These are phyloP conservation scores for Drosophila pruinosa DNA, from an alignment of 1,140 invertebrate genomes.

Conservation along the genomic window DNA sequence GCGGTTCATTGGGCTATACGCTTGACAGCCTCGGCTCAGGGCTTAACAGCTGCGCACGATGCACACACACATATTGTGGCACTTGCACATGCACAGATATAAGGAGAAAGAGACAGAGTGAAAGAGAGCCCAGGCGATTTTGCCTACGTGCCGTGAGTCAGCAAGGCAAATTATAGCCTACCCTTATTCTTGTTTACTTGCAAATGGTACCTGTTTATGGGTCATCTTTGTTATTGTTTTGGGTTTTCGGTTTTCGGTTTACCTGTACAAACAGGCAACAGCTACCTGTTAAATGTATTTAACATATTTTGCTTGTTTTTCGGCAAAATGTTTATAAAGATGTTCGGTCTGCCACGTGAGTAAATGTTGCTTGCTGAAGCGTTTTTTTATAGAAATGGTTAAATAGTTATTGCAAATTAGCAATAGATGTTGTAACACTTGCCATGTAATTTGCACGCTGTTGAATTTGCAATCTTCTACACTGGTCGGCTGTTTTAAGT, in stretches of 20 bases:
- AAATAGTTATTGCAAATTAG: slow-evolving; percentile 48
- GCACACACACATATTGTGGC: slow-evolving; percentile 6
- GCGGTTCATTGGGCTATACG: slow-evolving; percentile 69
- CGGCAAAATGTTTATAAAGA: slow-evolving; percentile 22
- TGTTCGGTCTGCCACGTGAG: slow-evolving; percentile 74
- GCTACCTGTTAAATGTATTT: slow-evolving; percentile 18
- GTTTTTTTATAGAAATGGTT: slow-evolving; percentile 39
- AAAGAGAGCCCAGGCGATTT: slow-evolving; percentile 17
- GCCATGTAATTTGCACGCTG: slow-evolving; percentile 44
- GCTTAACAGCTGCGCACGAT: slow-evolving; percentile 67
- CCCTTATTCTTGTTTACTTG: slow-evolving; percentile 46
- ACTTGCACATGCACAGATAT: slow-evolving; percentile 18
- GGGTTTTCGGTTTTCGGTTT: slow-evolving; percentile 11
- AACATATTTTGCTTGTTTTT: too few species aligned
- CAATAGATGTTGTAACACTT: slow-evolving; percentile 23
- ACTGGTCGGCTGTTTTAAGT: slow-evolving; percentile 31
- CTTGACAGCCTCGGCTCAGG: slow-evolving; percentile 49
- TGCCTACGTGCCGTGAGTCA: slow-evolving; percentile 77
- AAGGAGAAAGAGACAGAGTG: slow-evolving; percentile 19
- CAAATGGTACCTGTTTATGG: slow-evolving; percentile 22
- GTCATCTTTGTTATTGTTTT: slow-evolving; percentile 37
- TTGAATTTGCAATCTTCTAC: slow-evolving; percentile 35
- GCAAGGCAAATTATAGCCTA: slow-evolving; percentile 57
- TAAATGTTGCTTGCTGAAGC: slow-evolving; percentile 22
- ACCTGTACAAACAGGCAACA: slow-evolving; percentile 3